Evolutionary conservation across 2,888 invertebrate species (phyloP).

Genomic region (Parochlus steinenii): DNA sequence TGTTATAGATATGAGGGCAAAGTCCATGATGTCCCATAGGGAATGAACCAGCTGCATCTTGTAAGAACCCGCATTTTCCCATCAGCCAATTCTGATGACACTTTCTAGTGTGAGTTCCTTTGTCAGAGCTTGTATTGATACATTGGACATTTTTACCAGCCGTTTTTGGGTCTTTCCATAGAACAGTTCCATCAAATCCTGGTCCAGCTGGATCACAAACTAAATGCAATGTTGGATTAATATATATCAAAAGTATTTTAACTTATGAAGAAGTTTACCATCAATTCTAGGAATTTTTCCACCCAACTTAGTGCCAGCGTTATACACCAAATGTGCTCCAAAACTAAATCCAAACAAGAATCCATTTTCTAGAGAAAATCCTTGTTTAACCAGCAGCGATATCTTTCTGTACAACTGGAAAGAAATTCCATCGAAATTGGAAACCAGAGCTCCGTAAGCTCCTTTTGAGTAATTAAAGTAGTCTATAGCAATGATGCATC

Average conservation of each 20-base stretch:
- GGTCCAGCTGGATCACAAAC: slow-evolving; percentile 30
- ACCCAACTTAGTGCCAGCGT: slow-evolving; percentile 17
- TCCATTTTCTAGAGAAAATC: too few species aligned
- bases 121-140: slow-evolving; percentile 26
- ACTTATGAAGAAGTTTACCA: too few species aligned
- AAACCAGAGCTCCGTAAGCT: too few species aligned
- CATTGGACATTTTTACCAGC: slow-evolving; percentile 26
- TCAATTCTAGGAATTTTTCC: slow-evolving; percentile 24
- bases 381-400: too few species aligned
- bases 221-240: too few species aligned
- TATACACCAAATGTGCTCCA: slow-evolving; percentile 17
- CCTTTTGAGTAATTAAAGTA: too few species aligned
- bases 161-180: slow-evolving; percentile 22
- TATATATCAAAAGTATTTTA: too few species aligned
- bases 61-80: slow-evolving; percentile 18
- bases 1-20: slow-evolving; percentile 17
- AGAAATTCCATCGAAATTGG: too few species aligned
- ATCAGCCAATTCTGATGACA: slow-evolving; percentile 21
- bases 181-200: slow-evolving; percentile 11
- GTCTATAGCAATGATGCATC: too few species aligned
- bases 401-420: too few species aligned
- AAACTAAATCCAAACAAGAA: slow-evolving; percentile 19
- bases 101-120: slow-evolving; percentile 22
- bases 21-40: too few species aligned
- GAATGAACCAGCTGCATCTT: slow-evolving; percentile 15